Evolutionary conservation across 2,113 vertebrate genomes (phyloP).

Genomic region (Neomonachus schauinslandi): DNA sequence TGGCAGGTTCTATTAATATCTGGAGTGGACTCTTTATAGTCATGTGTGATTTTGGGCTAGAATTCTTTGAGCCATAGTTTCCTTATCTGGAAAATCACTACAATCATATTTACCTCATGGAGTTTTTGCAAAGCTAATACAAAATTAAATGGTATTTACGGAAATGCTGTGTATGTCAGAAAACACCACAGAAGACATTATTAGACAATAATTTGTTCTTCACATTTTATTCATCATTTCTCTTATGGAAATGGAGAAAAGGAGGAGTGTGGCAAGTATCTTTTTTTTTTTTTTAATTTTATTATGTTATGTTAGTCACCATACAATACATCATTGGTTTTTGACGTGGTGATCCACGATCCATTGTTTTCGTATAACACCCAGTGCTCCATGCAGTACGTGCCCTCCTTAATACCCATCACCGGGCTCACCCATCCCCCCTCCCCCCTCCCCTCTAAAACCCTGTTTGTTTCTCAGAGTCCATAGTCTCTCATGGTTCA

Average conservation of each 20-base stretch:
- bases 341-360: too few species aligned
- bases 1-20: background rate
- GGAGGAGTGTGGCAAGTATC: background rate
- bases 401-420: too few species aligned
- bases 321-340: too few species aligned
- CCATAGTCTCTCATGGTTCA: too few species aligned
- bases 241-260: background rate
- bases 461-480: too few species aligned
- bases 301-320: too few species aligned
- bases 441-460: too few species aligned
- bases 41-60: background rate
- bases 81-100: conserved; percentile 2
- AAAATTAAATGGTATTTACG: background rate
- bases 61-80: background rate
- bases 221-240: background rate
- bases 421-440: too few species aligned
- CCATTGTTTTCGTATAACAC: too few species aligned
- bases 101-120: background rate
- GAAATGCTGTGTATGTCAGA: background rate
- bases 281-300: background rate
- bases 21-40: background rate
- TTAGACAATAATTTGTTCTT: background rate
- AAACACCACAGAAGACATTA: background rate
- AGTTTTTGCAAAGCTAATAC: background rate
- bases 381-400: too few species aligned